These are phyloP conservation scores for Spinibarbus caldwelli DNA, from an alignment of 2,797 vertebrate genomes.

Conservation along the genomic window DNA sequence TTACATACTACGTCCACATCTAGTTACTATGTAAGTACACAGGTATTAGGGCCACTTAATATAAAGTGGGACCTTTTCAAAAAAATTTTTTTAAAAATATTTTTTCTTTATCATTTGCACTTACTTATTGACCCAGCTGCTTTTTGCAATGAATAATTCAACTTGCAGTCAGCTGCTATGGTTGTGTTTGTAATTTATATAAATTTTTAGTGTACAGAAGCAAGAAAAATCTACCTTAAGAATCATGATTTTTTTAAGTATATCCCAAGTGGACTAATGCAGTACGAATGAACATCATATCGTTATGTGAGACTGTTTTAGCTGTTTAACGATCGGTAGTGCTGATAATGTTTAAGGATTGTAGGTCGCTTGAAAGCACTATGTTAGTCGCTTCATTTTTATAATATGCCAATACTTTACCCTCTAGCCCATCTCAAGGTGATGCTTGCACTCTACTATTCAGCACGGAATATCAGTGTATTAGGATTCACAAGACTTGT, in stretches of 20 bases:
- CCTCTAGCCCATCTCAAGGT: conserved; percentile 25
- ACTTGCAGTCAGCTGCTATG: neutral
- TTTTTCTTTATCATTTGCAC: too few species aligned
- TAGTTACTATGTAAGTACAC: too few species aligned
- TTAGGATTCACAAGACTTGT: conserved; percentile 23
- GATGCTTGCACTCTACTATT: conserved; percentile 19
- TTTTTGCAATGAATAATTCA: neutral
- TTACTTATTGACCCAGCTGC: too few species aligned
- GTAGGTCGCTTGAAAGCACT: neutral
- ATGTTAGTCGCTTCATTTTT: conserved; percentile 24
- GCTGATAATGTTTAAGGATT: neutral
- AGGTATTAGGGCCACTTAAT: too few species aligned
- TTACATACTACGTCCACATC: too few species aligned
- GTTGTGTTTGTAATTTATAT: neutral
- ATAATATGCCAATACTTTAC: conserved; percentile 32
- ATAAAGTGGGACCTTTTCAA: too few species aligned
- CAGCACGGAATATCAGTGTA: conserved; percentile 25
- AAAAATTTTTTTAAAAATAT: too few species aligned
- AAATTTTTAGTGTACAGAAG: neutral
- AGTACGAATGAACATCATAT: neutral
- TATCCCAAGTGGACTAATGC: neutral
- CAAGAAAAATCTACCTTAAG: neutral
- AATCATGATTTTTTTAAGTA: neutral
- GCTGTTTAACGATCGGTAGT: neutral
- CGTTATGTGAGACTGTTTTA: neutral